Conservation (phyloP, 1,140 invertebrate species). For the Apis mellifera region DNA sequence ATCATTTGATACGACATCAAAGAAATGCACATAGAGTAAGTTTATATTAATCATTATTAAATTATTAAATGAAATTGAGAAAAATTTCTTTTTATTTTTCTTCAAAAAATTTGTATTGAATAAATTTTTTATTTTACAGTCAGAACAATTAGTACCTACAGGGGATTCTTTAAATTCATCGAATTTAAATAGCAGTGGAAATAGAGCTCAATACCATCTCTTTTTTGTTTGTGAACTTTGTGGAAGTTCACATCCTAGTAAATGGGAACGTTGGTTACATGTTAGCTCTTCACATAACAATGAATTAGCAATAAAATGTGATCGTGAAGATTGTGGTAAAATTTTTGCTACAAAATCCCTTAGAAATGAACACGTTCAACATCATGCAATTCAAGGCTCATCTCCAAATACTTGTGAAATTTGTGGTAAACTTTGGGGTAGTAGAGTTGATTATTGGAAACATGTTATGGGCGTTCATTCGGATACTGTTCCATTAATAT, state of each 20-base stretch:
- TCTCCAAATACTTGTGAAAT: constrained; percentile 81
- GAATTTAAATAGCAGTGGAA: constrained; percentile 72
- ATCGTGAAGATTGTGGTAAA: constrained; percentile 79
- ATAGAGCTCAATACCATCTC: constrained; percentile 78
- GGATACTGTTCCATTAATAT: constrained; percentile 82
- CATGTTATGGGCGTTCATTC: constrained; percentile 83
- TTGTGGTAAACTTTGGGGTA: constrained; percentile 83
- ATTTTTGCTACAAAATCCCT: constrained; percentile 81
- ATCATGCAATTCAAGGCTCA: constrained; percentile 80
- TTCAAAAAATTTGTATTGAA: background rate
- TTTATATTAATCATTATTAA: background rate
- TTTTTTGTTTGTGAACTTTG: constrained; percentile 82
- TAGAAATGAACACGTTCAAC: constrained; percentile 78
- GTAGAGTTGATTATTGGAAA: constrained; percentile 83
- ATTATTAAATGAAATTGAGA: background rate
- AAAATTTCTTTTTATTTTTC: background rate
- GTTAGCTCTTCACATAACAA: constrained; percentile 78
- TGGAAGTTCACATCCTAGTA: constrained; percentile 80
- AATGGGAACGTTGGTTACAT: constrained; percentile 83
- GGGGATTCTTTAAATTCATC: constrained; percentile 60
- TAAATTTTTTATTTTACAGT: constrained; percentile 51
- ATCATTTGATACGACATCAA: constrained; percentile 81
- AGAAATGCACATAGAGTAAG: constrained; percentile 78
- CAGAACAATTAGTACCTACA: constrained; percentile 62
- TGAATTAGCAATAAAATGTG: constrained; percentile 78